A percentile compares a stretch with the other conserved stretches of the same genome.
These are phyloP conservation scores for Caradrina clavipalpis DNA, from an alignment of 2,888 invertebrate genomes.

Conservation along the genomic window DNA sequence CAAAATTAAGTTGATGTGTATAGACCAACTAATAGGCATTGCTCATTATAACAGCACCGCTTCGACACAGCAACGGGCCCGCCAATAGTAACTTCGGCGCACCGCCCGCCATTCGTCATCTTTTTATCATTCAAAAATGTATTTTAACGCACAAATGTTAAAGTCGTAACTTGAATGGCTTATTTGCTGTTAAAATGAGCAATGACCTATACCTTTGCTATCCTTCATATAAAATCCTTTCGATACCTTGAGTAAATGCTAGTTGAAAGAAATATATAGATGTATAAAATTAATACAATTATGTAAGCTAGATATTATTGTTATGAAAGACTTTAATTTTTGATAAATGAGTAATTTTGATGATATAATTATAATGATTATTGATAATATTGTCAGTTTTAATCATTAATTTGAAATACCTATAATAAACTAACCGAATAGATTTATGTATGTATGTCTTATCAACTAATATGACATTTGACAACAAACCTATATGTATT, in stretches of 20 bases:
- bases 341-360: conserved; percentile 56
- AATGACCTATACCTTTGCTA: background rate
- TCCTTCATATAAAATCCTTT: background rate
- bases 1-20: no score
- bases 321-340: conserved; percentile 64
- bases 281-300: conserved; percentile 28
- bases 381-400: conserved; percentile 46
- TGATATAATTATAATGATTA: conserved; percentile 12
- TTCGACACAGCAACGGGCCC: no score
- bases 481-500: no score
- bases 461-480: background rate
- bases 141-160: no score
- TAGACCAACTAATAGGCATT: no score
- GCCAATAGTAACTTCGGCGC: no score
- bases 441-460: background rate
- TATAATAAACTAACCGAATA: background rate
- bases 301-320: conserved; percentile 48
- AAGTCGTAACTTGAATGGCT: no score
- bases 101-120: no score
- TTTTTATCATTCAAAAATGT: no score
- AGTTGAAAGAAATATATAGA: conserved; percentile 11
- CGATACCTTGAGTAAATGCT: conserved; percentile 8
- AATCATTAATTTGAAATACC: background rate
- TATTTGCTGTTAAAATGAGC: background rate
- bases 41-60: no score